Evolutionary conservation across 1,140 invertebrate species (phyloP).

Genomic region (Drosophila azteca): DNA sequence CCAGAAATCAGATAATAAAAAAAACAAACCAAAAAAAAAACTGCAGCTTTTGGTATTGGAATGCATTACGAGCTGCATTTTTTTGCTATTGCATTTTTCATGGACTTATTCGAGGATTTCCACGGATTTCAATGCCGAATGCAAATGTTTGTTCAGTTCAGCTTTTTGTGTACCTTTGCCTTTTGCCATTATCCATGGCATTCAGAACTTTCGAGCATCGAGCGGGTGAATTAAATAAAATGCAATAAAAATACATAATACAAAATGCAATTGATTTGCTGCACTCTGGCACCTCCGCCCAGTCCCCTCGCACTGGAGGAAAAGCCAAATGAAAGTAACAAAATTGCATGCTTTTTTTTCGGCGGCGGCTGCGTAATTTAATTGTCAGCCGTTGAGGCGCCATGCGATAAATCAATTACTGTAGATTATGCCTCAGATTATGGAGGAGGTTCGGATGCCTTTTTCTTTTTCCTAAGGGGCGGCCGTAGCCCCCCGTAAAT

Average conservation of each 20-base stretch:
- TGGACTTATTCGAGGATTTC: slow-evolving; percentile 49
- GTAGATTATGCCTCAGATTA: slow-evolving; percentile 62
- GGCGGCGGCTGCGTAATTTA: slow-evolving; percentile 46
- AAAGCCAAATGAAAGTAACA: slow-evolving; percentile 19
- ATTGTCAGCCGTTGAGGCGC: slow-evolving; percentile 57
- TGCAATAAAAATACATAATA: slow-evolving; percentile 30
- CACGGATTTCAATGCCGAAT: slow-evolving; percentile 26
- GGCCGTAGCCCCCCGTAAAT: slow-evolving; percentile 24
- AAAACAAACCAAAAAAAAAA: slow-evolving; percentile 3
- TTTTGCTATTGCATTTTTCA: slow-evolving; percentile 16
- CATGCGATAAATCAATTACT: slow-evolving; percentile 71
- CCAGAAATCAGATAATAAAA: slow-evolving; percentile 39
- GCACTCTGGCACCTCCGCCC: not conserved
- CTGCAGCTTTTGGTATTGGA: not conserved
- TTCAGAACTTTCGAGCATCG: slow-evolving; percentile 40
- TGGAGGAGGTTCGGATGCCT: slow-evolving; percentile 38
- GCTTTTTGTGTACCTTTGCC: slow-evolving; percentile 38
- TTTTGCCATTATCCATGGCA: slow-evolving; percentile 15
- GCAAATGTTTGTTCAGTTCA: slow-evolving; percentile 58
- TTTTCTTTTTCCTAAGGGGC: slow-evolving; percentile 12
- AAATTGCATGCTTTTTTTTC: slow-evolving; percentile 38
- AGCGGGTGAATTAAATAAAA: slow-evolving; percentile 37
- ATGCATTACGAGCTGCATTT: not conserved
- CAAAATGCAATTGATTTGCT: slow-evolving; percentile 39
- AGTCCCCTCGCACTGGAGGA: not conserved